Evolutionary conservation across 2,113 vertebrate species (phyloP).

Genomic region (Podocnemis expansa): DNA sequence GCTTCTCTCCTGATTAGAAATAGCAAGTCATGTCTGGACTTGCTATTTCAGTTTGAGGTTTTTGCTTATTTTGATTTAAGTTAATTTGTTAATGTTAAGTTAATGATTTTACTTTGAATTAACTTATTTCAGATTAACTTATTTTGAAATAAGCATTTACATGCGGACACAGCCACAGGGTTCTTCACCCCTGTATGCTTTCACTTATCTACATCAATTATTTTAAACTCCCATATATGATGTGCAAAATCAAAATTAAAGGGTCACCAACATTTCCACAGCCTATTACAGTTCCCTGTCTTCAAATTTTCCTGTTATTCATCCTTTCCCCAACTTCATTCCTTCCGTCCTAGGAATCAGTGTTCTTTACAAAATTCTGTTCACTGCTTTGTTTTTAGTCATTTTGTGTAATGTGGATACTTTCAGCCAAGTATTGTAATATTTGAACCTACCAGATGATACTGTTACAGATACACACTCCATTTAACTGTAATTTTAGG

Average conservation of each 20-base stretch:
- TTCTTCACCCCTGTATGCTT: neutral
- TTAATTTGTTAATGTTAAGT: no score
- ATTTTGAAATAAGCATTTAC: no score
- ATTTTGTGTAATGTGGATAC: neutral
- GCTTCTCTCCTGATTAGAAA: no score
- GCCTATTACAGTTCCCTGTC: neutral
- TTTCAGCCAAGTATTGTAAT: neutral
- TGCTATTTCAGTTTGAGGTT: no score
- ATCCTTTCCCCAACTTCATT: neutral
- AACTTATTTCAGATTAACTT: no score
- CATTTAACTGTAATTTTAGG: neutral
- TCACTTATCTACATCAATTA: neutral
- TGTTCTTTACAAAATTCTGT: constrained; percentile 6
- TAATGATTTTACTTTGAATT: no score
- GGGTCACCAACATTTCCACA: neutral
- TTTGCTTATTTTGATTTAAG: no score
- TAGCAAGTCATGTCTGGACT: no score
- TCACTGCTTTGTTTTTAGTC: neutral
- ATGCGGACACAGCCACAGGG: no score
- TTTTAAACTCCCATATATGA: neutral
- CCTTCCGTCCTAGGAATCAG: neutral
- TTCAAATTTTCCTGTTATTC: neutral
- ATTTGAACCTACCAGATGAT: neutral
- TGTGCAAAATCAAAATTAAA: neutral
- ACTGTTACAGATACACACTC: neutral